These are phyloP conservation scores for Ceriagrion tenellum DNA, from an alignment of 2,888 invertebrate species.

Conservation along the genomic window DNA sequence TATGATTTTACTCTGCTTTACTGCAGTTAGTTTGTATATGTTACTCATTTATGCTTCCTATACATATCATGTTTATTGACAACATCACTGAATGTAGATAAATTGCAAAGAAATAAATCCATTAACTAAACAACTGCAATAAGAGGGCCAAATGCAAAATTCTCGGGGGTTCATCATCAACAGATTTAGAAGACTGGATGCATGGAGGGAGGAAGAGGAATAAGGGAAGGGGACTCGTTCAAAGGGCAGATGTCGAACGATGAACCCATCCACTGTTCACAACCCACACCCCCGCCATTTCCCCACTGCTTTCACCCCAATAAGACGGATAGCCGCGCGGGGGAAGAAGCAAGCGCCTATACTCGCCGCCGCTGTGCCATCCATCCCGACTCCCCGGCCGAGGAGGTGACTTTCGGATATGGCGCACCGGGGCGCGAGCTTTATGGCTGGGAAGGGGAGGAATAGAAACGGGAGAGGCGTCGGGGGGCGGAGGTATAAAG, in stretches of 20 bases:
- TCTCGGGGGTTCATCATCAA: background rate
- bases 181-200: background rate
- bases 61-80: too few relatives aligned
- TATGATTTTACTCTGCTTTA: too few relatives aligned
- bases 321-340: constrained; percentile 55
- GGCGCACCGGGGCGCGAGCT: constrained; percentile 24
- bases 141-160: background rate
- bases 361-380: constrained; percentile 23
- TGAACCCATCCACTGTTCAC: constrained; percentile 50
- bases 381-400: background rate
- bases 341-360: constrained; percentile 56
- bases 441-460: constrained; percentile 7
- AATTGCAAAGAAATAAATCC: background rate
- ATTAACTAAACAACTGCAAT: background rate
- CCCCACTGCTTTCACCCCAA: constrained; percentile 56
- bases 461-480: background rate
- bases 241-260: constrained; percentile 66
- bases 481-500: background rate
- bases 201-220: background rate
- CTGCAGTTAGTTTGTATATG: too few relatives aligned
- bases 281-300: background rate
- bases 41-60: too few relatives aligned
- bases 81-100: too few relatives aligned
- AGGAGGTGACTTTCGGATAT: constrained; percentile 52
- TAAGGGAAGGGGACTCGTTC: constrained; percentile 35